These are phyloP conservation scores for Craterocephalus amniculus DNA, from an alignment of 2,797 vertebrate species.

Conservation along the genomic window DNA sequence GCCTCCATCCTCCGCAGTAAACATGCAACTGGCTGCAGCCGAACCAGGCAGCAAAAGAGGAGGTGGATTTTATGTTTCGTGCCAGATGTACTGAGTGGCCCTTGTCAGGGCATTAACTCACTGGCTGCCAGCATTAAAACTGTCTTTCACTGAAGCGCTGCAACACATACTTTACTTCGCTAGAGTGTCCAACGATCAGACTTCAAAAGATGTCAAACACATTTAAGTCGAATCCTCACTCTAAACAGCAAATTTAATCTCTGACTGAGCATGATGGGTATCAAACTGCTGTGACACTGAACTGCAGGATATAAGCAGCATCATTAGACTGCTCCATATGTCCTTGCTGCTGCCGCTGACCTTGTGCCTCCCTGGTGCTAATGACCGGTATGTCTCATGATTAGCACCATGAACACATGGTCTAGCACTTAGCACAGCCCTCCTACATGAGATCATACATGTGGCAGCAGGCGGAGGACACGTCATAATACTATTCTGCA, in stretches of 20 bases:
- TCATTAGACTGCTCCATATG: conserved; percentile 7
- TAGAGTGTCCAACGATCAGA: too few relatives aligned
- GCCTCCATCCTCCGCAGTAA: conserved; percentile 46
- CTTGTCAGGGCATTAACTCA: conserved; percentile 48
- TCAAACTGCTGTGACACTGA: not conserved
- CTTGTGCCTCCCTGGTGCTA: conserved; percentile 37
- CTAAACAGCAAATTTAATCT: not conserved
- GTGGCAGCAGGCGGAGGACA: conserved; percentile 32
- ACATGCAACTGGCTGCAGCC: conserved; percentile 36
- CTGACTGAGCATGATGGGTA: not conserved
- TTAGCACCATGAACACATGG: conserved; percentile 55
- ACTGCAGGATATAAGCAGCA: not conserved
- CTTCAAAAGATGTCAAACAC: too few relatives aligned
- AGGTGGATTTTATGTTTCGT: conserved; percentile 37
- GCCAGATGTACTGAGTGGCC: conserved; percentile 48
- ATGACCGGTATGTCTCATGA: conserved; percentile 24
- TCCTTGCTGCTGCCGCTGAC: conserved; percentile 34
- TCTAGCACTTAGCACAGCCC: conserved; percentile 22
- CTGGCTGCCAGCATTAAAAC: too few relatives aligned
- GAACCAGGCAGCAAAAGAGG: conserved; percentile 44
- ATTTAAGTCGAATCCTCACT: not conserved
- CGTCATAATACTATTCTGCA: conserved; percentile 31
- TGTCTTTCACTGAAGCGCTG: too few relatives aligned
- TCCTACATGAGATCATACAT: conserved; percentile 32
- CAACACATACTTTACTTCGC: too few relatives aligned